These are phyloP conservation scores for Agrypnia vestita DNA, from an alignment of 1,140 invertebrate genomes.

Conservation along the genomic window DNA sequence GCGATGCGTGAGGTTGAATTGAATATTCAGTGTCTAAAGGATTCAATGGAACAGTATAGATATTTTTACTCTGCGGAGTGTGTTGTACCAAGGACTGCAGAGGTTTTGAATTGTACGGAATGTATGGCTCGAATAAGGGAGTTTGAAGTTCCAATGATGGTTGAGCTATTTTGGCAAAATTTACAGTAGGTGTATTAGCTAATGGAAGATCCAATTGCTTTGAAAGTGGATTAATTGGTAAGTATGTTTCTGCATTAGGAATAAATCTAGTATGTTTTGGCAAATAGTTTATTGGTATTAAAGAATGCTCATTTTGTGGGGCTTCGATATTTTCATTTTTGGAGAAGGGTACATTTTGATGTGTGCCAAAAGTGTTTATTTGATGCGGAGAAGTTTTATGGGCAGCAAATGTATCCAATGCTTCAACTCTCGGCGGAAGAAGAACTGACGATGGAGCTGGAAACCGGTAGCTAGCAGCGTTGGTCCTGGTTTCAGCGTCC, in stretches of 20 bases:
- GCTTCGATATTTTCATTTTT: not conserved
- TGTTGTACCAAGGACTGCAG: constrained; percentile 5
- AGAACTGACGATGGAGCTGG: constrained; percentile 48
- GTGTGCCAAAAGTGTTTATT: constrained; percentile 4
- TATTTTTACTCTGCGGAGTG: constrained; percentile 10
- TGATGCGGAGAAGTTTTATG: constrained; percentile 19
- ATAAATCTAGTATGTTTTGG: constrained; percentile 5
- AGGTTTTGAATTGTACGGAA: constrained; percentile 49
- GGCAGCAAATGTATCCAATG: constrained; percentile 41
- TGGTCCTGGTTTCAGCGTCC: constrained; percentile 34
- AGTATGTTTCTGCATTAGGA: constrained; percentile 23
- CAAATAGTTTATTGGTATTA: not conserved
- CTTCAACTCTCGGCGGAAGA: constrained; percentile 46
- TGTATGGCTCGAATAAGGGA: constrained; percentile 48
- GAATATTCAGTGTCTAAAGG: constrained; percentile 40
- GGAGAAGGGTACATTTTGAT: constrained; percentile 20
- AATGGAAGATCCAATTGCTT: constrained; percentile 58
- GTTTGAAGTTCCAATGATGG: constrained; percentile 50
- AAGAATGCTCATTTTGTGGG: not conserved
- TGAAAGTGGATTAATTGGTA: constrained; percentile 54
- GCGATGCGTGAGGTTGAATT: constrained; percentile 46
- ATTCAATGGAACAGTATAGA: constrained; percentile 40
- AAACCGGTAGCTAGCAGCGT: not conserved
- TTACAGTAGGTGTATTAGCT: constrained; percentile 17
- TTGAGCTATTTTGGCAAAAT: constrained; percentile 22